A percentile compares a stretch with the other conserved stretches of the same genome.
phyloP scores from a whole-genome alignment of 2,113 vertebrate species.

The Maccullochella peelii region DNA sequence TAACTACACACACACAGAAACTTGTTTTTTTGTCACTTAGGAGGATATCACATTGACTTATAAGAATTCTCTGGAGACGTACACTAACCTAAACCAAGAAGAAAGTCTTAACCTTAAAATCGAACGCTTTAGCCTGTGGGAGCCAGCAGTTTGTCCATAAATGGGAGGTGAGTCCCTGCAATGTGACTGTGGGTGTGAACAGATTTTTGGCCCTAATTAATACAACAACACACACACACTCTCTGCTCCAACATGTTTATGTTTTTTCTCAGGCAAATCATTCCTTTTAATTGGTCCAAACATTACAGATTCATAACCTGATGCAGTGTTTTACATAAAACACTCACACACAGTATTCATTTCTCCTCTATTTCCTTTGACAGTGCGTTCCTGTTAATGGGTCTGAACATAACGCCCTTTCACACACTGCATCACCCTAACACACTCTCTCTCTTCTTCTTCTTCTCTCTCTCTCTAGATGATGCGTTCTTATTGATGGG shows the following conservation, averaged over 20 bases:
- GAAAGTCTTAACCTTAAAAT: neutral
- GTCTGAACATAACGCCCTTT: slow-evolving; percentile 5
- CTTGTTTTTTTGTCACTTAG: neutral
- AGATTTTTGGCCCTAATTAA: neutral
- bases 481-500: slow-evolving; percentile 95
- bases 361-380: neutral
- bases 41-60: neutral
- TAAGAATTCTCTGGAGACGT: neutral
- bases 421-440: neutral
- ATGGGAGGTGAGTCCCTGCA: neutral
- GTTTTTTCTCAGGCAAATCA: neutral
- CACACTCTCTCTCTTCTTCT: slow-evolving; percentile 15
- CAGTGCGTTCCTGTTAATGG: slow-evolving; percentile 10
- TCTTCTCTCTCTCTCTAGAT: slow-evolving; percentile 80
- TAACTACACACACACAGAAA: neutral
- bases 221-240: neutral
- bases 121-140: neutral
- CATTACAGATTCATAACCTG: slow-evolving; percentile 1
- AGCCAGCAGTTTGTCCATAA: neutral
- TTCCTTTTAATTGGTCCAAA: slow-evolving; percentile 6
- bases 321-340: neutral
- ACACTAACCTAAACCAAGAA: neutral
- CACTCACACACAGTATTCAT: slow-evolving; percentile 3
- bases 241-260: slow-evolving; percentile 1
- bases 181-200: neutral